Conservation (phyloP, 2,797 vertebrate species). For the Schizopygopsis pylzovi region DNA sequence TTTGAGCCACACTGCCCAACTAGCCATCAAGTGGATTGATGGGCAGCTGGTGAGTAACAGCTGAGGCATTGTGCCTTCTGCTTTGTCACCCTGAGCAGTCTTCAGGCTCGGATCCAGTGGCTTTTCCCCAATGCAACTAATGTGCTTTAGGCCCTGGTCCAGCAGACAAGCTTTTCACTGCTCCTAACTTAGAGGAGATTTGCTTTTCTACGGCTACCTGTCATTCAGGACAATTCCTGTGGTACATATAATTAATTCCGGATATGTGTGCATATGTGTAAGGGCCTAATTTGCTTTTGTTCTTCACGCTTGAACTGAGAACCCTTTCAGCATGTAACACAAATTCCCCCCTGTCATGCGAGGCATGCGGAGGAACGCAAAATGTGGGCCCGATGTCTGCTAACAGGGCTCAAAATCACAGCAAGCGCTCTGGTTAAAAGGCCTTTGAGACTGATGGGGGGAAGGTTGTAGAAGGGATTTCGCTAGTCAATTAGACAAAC, state of each 20-base stretch:
- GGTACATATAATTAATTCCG: slow-evolving; percentile 82
- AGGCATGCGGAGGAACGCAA: slow-evolving; percentile 66
- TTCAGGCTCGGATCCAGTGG: slow-evolving; percentile 77
- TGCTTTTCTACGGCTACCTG: slow-evolving; percentile 75
- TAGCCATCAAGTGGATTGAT: slow-evolving; percentile 60
- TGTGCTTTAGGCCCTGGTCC: slow-evolving; percentile 78
- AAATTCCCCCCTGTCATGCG: slow-evolving; percentile 79
- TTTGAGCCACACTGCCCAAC: slow-evolving; percentile 54
- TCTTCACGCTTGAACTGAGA: slow-evolving; percentile 81
- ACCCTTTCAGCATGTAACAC: slow-evolving; percentile 78
- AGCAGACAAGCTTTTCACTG: slow-evolving; percentile 75
- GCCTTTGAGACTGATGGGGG: slow-evolving; percentile 43
- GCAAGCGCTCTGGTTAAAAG: slow-evolving; percentile 58
- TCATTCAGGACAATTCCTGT: slow-evolving; percentile 81
- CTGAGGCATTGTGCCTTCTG: slow-evolving; percentile 53
- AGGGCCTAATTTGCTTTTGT: slow-evolving; percentile 84
- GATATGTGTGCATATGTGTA: slow-evolving; percentile 73
- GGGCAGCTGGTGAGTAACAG: slow-evolving; percentile 47
- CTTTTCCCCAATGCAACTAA: slow-evolving; percentile 77
- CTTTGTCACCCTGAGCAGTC: slow-evolving; percentile 73
- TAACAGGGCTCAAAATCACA: slow-evolving; percentile 60
- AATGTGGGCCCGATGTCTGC: slow-evolving; percentile 53
- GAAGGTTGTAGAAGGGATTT: slow-evolving; percentile 34
- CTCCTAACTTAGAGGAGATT: slow-evolving; percentile 72
- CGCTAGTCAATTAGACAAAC: slow-evolving; percentile 56